Conservation (phyloP, 2,888 invertebrate genomes). For the Cantharis flavilabris region DNA sequence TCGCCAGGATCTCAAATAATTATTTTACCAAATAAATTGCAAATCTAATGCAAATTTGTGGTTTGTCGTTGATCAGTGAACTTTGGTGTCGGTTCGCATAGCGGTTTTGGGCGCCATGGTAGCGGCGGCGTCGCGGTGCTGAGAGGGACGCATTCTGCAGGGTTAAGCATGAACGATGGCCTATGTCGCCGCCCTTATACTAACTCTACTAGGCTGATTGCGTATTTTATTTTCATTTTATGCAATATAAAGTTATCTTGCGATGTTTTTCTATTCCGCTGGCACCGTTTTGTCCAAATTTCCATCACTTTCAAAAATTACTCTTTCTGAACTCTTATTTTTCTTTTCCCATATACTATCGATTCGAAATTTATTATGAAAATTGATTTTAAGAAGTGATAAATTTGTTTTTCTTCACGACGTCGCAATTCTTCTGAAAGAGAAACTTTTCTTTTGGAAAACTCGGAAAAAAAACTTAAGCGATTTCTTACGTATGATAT, state of each 20-base stretch:
- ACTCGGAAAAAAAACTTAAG: neutral
- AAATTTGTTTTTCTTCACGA: conserved; percentile 9
- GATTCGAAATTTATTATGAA: conserved; percentile 1
- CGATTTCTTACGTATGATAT: neutral
- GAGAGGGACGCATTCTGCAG: conserved; percentile 23
- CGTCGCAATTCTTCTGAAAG: neutral
- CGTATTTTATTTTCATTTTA: conserved; percentile 24
- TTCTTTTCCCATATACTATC: neutral
- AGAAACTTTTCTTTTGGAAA: conserved; percentile 9
- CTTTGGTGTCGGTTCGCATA: conserved; percentile 27
- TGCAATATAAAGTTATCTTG: conserved; percentile 17
- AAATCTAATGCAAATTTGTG: conserved; percentile 20
- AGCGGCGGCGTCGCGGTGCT: conserved; percentile 29
- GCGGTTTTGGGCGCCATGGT: conserved; percentile 21
- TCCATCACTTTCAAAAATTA: neutral
- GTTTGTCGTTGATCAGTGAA: conserved; percentile 30
- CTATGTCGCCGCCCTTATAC: conserved; percentile 27
- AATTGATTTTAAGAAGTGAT: neutral
- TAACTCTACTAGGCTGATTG: conserved; percentile 20
- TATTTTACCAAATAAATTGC: neutral
- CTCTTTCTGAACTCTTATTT: neutral
- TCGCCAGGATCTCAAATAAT: neutral
- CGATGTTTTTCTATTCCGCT: neutral
- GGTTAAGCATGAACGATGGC: conserved; percentile 30
- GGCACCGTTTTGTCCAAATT: neutral